Base-by-base conservation (phyloP, 2,888 invertebrate species). In the Apomyelois bistriatella region DNA sequence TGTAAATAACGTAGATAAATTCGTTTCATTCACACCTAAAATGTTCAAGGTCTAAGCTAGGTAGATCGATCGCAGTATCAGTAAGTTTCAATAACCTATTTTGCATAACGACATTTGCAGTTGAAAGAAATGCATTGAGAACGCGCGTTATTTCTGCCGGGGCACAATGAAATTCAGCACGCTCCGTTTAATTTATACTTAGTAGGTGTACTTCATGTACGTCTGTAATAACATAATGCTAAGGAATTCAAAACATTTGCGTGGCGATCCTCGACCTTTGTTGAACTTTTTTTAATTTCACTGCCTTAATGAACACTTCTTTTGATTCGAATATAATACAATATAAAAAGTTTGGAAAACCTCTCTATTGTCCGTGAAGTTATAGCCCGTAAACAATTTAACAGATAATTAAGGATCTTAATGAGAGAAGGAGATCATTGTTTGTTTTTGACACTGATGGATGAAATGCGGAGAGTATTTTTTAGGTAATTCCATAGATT, bases 51-150 rank as follows among this genome's bases (percentile, higher is more conserved):
- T 62, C 65, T 53, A 40, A 36, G 52, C 54, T 57, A 54, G 54
- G 42, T 55, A 52, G 53, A 72, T 70, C 63, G 77, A 70, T 70
- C 58, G 62, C 62, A 68, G 72, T 82, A 80, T 80, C 80, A 72
- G 58, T 66, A 54, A 58, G 32, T 46, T 62, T 59, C 38, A 38
- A 49, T 49, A 49, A 40, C 61, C 62, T 52, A 40, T 42, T 47
- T 54, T 47, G 52, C 66, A 67, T 60, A 17, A 32, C 37, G 13
- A 51, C 8, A 46, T 28, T 22, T 22, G 43, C 28, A 42, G 17
- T 22, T 46, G 43, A 32, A 46, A 46, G 28, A 32, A 46, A 32
- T 15, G 15, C 28, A 32, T 15, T 47, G 17, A 16, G 16, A 13
- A 36, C n/a, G 13, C 17, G 22, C 30, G 35, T 30, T 38, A 56